phyloP scores from a whole-genome alignment of 53 echinoderm and acorn worm species.

The Henricia sp. region DNA sequence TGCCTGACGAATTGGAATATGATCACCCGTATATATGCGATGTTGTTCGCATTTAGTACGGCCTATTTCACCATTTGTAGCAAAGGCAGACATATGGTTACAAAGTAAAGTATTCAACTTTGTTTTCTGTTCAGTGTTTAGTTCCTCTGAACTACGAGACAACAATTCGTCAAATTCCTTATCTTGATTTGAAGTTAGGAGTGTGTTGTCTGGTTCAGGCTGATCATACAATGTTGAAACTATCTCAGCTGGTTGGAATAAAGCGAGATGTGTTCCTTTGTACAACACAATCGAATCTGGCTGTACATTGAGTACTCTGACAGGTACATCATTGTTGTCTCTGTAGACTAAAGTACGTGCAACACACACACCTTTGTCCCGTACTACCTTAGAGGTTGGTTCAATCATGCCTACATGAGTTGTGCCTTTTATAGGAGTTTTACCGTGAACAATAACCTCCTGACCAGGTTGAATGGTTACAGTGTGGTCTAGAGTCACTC shows the following conservation, averaged over 20 bases:
- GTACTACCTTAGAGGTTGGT: not conserved
- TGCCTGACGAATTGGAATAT: not conserved
- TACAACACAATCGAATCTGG: not conserved
- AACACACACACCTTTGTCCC: slow-evolving; percentile 16
- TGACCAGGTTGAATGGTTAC: slow-evolving; percentile 18
- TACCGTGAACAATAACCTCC: slow-evolving; percentile 14
- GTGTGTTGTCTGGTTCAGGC: not conserved
- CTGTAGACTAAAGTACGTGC: not conserved
- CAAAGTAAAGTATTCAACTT: not conserved
- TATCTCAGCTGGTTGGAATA: not conserved
- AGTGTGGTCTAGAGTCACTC: slow-evolving; percentile 1
- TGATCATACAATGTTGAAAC: not conserved
- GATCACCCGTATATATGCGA: not conserved
- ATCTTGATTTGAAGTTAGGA: not conserved
- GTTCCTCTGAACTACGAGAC: not conserved
- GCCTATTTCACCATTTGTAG: not conserved
- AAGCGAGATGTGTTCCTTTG: not conserved
- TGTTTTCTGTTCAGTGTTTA: not conserved
- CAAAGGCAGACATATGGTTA: not conserved
- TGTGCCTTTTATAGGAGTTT: not conserved
- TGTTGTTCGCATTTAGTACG: not conserved
- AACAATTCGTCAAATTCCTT: not conserved
- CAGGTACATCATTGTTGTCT: slow-evolving; percentile 1
- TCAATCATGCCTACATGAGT: not conserved
- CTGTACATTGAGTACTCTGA: not conserved